A percentile compares a stretch with the other conserved stretches of the same genome.
phyloP scores from a whole-genome alignment of 2,888 invertebrate genomes.

The Acanthacorydalis orientalis region DNA sequence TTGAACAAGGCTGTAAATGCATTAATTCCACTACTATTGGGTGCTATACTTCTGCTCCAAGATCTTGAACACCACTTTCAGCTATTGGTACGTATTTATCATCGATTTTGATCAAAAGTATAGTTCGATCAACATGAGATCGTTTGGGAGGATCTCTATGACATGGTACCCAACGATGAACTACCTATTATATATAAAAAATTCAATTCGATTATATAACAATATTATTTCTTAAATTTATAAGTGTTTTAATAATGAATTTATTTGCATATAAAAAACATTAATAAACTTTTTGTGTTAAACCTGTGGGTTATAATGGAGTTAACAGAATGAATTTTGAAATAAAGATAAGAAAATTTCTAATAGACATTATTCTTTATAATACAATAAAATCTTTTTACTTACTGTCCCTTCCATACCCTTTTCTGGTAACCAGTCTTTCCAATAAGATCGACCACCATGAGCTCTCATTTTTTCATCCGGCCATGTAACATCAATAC shows the following conservation, averaged over 20 bases:
- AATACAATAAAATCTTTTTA: slow-evolving; percentile 6
- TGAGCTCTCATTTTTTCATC: slow-evolving; percentile 71
- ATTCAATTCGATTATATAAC: neutral
- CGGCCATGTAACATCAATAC: slow-evolving; percentile 94
- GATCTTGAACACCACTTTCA: slow-evolving; percentile 69
- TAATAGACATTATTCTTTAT: neutral
- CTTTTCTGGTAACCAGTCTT: slow-evolving; percentile 72
- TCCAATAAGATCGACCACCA: slow-evolving; percentile 81
- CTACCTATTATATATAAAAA: slow-evolving; percentile 38
- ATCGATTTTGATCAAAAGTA: slow-evolving; percentile 81
- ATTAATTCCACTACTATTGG: no score
- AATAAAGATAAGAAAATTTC: neutral
- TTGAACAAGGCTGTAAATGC: no score
- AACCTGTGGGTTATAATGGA: no score
- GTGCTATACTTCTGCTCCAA: slow-evolving; percentile 44
- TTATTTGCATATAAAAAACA: no score
- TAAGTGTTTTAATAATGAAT: no score
- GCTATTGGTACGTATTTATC: slow-evolving; percentile 88
- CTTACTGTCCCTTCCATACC: slow-evolving; percentile 82
- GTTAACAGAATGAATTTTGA: no score
- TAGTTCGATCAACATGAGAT: slow-evolving; percentile 83
- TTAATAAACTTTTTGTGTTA: no score
- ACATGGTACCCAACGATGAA: slow-evolving; percentile 88
- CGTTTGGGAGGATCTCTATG: slow-evolving; percentile 75
- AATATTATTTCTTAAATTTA: no score